These are phyloP conservation scores for Sphaerophoria taeniata DNA, from an alignment of 2,888 invertebrate genomes.

Conservation along the genomic window DNA sequence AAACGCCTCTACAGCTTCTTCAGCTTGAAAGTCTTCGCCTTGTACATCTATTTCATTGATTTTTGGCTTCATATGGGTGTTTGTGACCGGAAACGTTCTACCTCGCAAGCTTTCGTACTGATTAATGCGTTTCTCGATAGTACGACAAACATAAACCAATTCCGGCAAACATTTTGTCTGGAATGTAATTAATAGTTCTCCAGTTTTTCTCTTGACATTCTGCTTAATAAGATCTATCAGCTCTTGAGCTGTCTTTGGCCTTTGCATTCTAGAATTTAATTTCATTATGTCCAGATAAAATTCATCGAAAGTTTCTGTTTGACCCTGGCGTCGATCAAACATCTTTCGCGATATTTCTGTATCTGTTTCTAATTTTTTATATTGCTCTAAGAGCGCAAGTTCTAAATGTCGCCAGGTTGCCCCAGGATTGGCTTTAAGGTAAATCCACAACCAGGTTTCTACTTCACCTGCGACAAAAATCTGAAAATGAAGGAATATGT, in stretches of 20 bases:
- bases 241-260: background rate
- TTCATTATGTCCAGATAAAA: background rate
- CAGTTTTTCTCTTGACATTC: background rate
- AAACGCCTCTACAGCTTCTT: background rate
- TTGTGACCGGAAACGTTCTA: slow-evolving; percentile 5
- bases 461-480: too few relatives aligned
- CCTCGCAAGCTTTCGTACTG: background rate
- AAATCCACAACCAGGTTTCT: too few relatives aligned
- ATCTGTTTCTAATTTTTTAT: background rate
- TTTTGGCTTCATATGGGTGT: background rate
- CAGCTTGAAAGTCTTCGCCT: background rate
- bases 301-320: background rate
- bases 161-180: background rate
- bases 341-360: slow-evolving; percentile 3
- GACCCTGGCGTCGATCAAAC: slow-evolving; percentile 7
- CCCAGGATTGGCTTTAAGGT: too few relatives aligned
- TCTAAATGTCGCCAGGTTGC: slow-evolving; percentile 6
- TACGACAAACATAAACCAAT: slow-evolving; percentile 8
- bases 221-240: slow-evolving; percentile 5
- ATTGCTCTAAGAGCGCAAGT: background rate
- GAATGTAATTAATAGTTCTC: slow-evolving; percentile 6
- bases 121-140: background rate
- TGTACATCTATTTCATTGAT: background rate
- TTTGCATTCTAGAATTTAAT: background rate
- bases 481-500: background rate